These are phyloP conservation scores for Malacoctenus gilli DNA, from an alignment of 2,797 vertebrate species.

Conservation along the genomic window DNA sequence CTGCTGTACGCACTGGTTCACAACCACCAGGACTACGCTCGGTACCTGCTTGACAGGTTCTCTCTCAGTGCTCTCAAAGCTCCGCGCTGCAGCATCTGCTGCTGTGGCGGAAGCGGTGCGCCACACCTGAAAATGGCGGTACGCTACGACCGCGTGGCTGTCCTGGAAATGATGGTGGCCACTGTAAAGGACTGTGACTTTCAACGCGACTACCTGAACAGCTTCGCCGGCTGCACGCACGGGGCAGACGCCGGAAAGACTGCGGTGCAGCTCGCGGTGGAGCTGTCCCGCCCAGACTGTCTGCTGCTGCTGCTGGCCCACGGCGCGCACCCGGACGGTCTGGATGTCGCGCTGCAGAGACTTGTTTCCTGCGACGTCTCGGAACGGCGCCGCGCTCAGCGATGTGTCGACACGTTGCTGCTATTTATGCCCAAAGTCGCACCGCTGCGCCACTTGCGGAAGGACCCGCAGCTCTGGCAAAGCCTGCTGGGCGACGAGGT, in stretches of 20 bases:
- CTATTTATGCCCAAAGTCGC: constrained; percentile 83
- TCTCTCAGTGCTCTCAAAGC: constrained; percentile 81
- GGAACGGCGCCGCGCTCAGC: constrained; percentile 8
- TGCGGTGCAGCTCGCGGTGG: constrained; percentile 87
- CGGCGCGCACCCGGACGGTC: constrained; percentile 82
- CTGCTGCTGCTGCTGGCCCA: constrained; percentile 87
- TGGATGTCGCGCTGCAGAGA: constrained; percentile 86
- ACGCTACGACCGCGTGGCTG: constrained; percentile 87
- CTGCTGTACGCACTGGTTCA: constrained; percentile 93
- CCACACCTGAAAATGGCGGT: constrained; percentile 89
- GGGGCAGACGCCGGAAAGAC: constrained; percentile 85
- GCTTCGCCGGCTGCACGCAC: constrained; percentile 81
- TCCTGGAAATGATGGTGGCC: constrained; percentile 85
- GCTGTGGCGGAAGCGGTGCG: constrained; percentile 79
- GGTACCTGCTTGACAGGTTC: constrained; percentile 85
- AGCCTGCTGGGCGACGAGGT: constrained; percentile 84
- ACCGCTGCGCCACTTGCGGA: constrained; percentile 73
- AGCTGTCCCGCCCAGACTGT: constrained; percentile 87
- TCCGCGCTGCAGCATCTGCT: constrained; percentile 87
- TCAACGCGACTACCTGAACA: constrained; percentile 76
- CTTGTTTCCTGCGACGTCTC: constrained; percentile 32
- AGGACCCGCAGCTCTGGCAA: constrained; percentile 82
- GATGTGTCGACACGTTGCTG: constrained; percentile 87
- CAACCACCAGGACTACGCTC: constrained; percentile 91
- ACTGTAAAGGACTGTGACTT: constrained; percentile 73